Evolutionary conservation across 2,888 invertebrate genomes (phyloP), one percentile per base, ranked within the genome.

Genomic region (Orchesellides sinensis): DNA sequence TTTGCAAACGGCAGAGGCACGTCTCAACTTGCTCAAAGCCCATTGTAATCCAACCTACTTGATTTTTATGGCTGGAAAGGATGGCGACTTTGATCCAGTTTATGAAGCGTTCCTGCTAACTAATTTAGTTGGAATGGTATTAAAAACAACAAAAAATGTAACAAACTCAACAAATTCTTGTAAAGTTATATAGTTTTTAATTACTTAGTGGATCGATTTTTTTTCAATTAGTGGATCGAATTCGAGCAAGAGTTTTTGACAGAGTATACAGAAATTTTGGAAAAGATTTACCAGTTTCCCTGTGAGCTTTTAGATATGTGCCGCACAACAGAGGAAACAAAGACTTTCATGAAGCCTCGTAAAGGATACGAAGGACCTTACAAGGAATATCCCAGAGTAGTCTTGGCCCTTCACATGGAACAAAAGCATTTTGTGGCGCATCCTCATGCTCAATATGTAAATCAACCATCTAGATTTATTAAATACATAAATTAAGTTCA

Each of bases 391-490:
- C 95, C 95, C 0, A 91, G 94, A 70, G 90, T 95, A 8, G 91
- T 94, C 29, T 91, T 94, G 89, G 95, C 95, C 0, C 92, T 95
- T 88, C 92, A 94, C 88, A 93, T 92, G 88, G 92, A 92, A 85
- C 94, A 95, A 88, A 94, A 94, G 89, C 93, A 93, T 89, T 95
- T 95, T 89, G 93, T 95, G 0, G 94, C 94, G 3, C 94, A 95
- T 90, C 93, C 94, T 0, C 93, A 94, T 89, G 93, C 94, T 19
- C 95, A 95, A 89, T 93, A 94, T 90, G 92, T 92, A 65, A 27
- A 21, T 49, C n/a, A 12, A 66, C 4, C 8, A 21, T 69, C 6
- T 1, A 35, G n/a, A 23, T 29, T 54, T 10, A 21, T n/a, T n/a
- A 32, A 56, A 5, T 69, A 8, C 4, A n/a, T 52, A 47, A 25